Evolutionary conservation across 2,888 invertebrate species (phyloP).

Genomic region (Amblyjoppa fuscipennis): DNA sequence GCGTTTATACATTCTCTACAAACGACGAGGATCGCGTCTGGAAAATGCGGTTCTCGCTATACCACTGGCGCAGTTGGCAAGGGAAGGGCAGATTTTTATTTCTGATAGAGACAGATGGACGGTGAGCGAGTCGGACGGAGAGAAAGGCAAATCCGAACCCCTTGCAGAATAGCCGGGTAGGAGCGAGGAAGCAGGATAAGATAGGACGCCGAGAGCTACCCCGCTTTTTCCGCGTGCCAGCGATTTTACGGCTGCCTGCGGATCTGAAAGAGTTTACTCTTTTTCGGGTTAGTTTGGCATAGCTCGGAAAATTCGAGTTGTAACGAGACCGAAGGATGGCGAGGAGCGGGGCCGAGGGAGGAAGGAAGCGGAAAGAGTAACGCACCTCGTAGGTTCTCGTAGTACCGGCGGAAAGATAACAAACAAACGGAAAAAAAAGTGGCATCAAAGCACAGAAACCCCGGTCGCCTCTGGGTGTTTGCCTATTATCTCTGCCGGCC

Average conservation of each 20-base stretch:
- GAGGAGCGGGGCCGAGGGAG: conserved; percentile 25
- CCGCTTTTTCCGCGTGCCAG: conserved; percentile 35
- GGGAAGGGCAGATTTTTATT: conserved; percentile 4
- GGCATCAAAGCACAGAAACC: conserved; percentile 70
- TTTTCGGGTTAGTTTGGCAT: conserved; percentile 52
- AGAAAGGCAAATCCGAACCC: conserved; percentile 12
- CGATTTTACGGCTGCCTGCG: conserved; percentile 48
- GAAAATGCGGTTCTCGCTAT: background rate
- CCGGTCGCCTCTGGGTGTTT: conserved; percentile 74
- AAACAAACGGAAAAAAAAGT: conserved; percentile 62
- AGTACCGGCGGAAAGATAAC: conserved; percentile 19
- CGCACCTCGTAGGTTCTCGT: conserved; percentile 33
- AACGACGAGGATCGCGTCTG: conserved; percentile 10
- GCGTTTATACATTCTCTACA: conserved; percentile 6
- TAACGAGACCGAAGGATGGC: conserved; percentile 38
- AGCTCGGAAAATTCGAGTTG: conserved; percentile 55
- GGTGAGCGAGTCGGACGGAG: background rate
- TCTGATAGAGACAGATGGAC: background rate
- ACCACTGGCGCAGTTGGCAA: background rate
- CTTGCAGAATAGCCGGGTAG: conserved; percentile 2
- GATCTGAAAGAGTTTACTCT: conserved; percentile 50
- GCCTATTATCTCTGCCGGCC: conserved; percentile 68
- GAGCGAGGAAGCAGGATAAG: conserved; percentile 28
- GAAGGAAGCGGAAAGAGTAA: conserved; percentile 5
- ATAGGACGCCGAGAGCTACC: conserved; percentile 26